These are phyloP conservation scores for Chloroclystis v-ata DNA, from an alignment of 2,888 invertebrate species.

Conservation along the genomic window DNA sequence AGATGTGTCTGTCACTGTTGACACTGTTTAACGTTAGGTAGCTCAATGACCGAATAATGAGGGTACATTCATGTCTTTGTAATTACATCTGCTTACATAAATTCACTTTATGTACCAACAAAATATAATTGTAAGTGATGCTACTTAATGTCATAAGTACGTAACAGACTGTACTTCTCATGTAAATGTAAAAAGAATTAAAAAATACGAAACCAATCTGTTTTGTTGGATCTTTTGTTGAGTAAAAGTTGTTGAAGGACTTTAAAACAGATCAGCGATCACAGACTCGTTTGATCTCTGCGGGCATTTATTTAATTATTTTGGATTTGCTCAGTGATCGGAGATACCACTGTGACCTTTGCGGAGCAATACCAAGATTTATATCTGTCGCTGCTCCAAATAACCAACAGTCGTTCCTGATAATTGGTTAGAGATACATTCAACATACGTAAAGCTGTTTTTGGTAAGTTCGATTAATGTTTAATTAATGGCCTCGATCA, in stretches of 20 bases:
- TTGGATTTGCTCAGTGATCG: slow-evolving; percentile 21
- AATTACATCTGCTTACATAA: too few relatives aligned
- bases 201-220: neutral
- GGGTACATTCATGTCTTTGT: too few relatives aligned
- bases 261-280: slow-evolving; percentile 12
- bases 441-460: slow-evolving; percentile 7
- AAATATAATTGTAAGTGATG: too few relatives aligned
- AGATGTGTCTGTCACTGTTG: too few relatives aligned
- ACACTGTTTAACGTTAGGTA: too few relatives aligned
- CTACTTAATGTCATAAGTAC: too few relatives aligned
- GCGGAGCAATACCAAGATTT: slow-evolving; percentile 37
- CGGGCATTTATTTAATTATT: slow-evolving; percentile 15
- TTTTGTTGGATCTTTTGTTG: neutral
- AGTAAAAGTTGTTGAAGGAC: slow-evolving; percentile 14
- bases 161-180: too few relatives aligned
- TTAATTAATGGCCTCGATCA: too few relatives aligned
- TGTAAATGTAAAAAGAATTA: too few relatives aligned
- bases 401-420: slow-evolving; percentile 44
- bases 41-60: too few relatives aligned
- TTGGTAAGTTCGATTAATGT: slow-evolving; percentile 12
- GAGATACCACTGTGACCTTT: slow-evolving; percentile 41
- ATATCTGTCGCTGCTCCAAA: slow-evolving; percentile 33
- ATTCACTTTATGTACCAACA: too few relatives aligned
- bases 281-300: slow-evolving; percentile 17
- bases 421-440: slow-evolving; percentile 32